A percentile compares a stretch with the other conserved stretches of the same genome.
phyloP scores from a whole-genome alignment of 2,113 vertebrate species.

The Philantomba maxwellii region DNA sequence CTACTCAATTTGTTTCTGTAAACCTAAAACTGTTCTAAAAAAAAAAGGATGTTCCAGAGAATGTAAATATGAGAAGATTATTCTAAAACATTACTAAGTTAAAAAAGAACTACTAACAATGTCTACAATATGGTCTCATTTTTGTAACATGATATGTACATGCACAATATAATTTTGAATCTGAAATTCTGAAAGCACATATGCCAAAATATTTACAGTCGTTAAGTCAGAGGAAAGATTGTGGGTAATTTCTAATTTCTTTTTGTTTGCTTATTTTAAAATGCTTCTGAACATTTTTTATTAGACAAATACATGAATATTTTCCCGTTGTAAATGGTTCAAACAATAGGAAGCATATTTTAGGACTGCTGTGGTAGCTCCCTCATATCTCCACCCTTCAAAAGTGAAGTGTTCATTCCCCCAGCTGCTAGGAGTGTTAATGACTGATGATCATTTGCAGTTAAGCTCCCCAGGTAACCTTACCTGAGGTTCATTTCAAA shows the following conservation, averaged over 20 bases:
- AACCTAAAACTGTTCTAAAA: background rate
- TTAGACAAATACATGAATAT: background rate
- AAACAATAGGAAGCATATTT: background rate
- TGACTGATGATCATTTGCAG: background rate
- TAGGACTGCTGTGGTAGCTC: background rate
- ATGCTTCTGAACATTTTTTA: background rate
- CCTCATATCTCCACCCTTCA: background rate
- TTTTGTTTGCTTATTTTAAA: background rate
- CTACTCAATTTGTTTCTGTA: slow-evolving; percentile 16
- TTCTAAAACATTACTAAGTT: background rate
- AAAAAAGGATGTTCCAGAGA: background rate
- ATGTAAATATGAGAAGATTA: background rate
- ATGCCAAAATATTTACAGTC: background rate
- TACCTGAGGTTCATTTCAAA: background rate
- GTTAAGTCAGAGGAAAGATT: background rate
- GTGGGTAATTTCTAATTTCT: background rate
- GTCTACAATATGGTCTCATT: background rate
- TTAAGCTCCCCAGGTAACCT: background rate
- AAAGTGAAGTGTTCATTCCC: background rate
- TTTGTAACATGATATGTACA: background rate
- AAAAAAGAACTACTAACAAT: background rate
- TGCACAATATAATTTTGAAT: slow-evolving; percentile 17
- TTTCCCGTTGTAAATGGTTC: background rate
- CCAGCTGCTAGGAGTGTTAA: background rate
- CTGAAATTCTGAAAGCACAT: slow-evolving; percentile 12